Evolutionary conservation across 1,140 invertebrate species (phyloP).

Genomic region (Orius laevigatus): DNA sequence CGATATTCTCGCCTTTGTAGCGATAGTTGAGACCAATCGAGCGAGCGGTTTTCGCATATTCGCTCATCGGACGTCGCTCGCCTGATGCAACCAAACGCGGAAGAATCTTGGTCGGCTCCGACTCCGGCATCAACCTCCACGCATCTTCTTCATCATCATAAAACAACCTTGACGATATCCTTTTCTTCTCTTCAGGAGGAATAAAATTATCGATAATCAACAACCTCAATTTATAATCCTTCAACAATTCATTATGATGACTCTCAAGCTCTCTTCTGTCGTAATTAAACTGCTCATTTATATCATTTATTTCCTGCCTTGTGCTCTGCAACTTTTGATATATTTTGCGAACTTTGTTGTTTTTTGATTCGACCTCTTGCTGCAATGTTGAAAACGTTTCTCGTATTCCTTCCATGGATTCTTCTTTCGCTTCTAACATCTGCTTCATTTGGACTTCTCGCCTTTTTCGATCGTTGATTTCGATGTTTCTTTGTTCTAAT

Average conservation of each 20-base stretch:
- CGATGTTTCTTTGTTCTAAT: slow-evolving; percentile 56
- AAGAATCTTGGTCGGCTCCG: slow-evolving; percentile 16
- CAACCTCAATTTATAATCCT: slow-evolving; percentile 61
- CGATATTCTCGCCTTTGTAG: slow-evolving; percentile 48
- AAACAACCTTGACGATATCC: slow-evolving; percentile 55
- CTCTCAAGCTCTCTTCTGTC: slow-evolving; percentile 66
- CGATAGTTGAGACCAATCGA: slow-evolving; percentile 6
- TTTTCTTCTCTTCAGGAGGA: slow-evolving; percentile 56
- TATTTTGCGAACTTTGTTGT: slow-evolving; percentile 68
- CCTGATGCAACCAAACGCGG: slow-evolving; percentile 15
- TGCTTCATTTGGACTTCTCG: slow-evolving; percentile 71
- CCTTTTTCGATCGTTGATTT: slow-evolving; percentile 68
- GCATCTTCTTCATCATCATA: slow-evolving; percentile 81
- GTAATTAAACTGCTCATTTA: slow-evolving; percentile 63
- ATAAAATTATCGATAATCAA: slow-evolving; percentile 96
- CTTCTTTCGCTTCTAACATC: slow-evolving; percentile 71
- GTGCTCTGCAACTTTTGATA: slow-evolving; percentile 42
- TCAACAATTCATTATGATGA: slow-evolving; percentile 61
- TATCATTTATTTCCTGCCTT: slow-evolving; percentile 57
- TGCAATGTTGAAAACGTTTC: slow-evolving; percentile 74
- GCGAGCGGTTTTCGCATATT: slow-evolving; percentile 11
- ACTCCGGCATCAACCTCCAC: slow-evolving; percentile 46
- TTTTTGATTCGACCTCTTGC: slow-evolving; percentile 84
- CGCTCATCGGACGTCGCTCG: slow-evolving; percentile 24
- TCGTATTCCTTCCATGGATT: slow-evolving; percentile 67